phyloP scores from a whole-genome alignment of 2,113 vertebrate genomes.

The Synchiropus splendidus region DNA sequence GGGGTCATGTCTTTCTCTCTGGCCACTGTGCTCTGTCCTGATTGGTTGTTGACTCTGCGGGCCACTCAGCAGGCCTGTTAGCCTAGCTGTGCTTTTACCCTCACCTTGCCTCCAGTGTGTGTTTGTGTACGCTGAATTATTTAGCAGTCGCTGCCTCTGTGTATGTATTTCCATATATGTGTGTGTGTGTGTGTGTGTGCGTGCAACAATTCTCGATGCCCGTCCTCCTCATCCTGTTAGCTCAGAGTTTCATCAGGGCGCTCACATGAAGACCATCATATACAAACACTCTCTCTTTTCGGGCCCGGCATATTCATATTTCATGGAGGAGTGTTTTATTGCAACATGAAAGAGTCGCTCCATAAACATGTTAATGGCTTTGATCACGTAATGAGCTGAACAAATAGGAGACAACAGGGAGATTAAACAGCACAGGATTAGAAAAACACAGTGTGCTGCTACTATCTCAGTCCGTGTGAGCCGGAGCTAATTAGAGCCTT shows the following conservation, averaged over 20 bases:
- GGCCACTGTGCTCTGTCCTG: constrained; percentile 44
- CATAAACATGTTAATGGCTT: constrained; percentile 60
- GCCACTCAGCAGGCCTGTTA: constrained; percentile 47
- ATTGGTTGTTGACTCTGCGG: constrained; percentile 56
- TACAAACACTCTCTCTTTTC: too few relatives aligned
- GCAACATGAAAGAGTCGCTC: constrained; percentile 46
- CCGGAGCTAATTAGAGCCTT: constrained; percentile 10
- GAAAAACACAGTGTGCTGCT: constrained; percentile 19
- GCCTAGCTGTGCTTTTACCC: constrained; percentile 49
- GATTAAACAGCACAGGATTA: constrained; percentile 41
- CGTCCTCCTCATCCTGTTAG: too few relatives aligned
- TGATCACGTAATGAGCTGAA: constrained; percentile 60
- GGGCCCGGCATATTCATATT: neutral
- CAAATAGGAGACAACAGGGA: constrained; percentile 56
- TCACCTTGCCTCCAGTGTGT: constrained; percentile 51
- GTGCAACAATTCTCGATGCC: too few relatives aligned
- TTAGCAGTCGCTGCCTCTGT: constrained; percentile 45
- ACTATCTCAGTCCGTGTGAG: too few relatives aligned
- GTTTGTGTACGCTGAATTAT: constrained; percentile 56
- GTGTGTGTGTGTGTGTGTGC: constrained; percentile 15
- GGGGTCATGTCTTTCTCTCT: constrained; percentile 43
- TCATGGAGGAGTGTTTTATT: constrained; percentile 37
- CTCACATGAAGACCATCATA: constrained; percentile 3
- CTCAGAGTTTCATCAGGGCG: constrained; percentile 35
- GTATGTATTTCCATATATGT: constrained; percentile 40